phyloP scores from a whole-genome alignment of 2,113 vertebrate species.

The Bothrops jararaca region DNA sequence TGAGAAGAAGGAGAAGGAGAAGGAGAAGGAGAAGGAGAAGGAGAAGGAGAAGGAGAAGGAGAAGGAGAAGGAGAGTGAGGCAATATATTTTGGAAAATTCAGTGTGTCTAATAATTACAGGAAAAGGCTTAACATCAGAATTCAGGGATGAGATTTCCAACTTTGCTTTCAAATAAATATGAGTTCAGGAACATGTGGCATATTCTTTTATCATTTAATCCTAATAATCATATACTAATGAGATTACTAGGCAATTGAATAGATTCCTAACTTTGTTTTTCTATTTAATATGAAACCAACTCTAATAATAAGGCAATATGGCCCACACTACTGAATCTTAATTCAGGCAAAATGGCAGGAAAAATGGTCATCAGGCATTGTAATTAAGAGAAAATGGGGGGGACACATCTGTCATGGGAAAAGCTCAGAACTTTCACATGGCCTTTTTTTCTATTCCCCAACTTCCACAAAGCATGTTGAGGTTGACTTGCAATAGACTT shows the following conservation, averaged over 20 bases:
- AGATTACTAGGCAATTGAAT: not conserved
- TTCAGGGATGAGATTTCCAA: not conserved
- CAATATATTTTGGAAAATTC: constrained; percentile 7
- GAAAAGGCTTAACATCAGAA: not conserved
- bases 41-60: too few relatives aligned
- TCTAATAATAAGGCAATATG: not conserved
- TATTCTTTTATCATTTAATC: not conserved
- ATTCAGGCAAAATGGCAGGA: not conserved
- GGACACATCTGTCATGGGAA: not conserved
- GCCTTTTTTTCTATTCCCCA: not conserved
- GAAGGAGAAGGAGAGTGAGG: not conserved
- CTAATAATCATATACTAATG: not conserved
- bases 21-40: too few relatives aligned
- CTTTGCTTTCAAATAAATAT: constrained; percentile 2
- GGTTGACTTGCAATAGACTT: not conserved
- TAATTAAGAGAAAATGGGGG: not conserved
- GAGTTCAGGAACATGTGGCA: not conserved
- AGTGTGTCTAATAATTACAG: constrained; percentile 6
- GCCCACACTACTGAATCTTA: not conserved
- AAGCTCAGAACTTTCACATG: not conserved
- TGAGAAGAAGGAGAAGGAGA: too few relatives aligned
- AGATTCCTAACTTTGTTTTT: not conserved
- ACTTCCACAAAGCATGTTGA: not conserved
- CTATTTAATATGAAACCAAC: not conserved
- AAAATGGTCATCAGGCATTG: not conserved